Evolutionary conservation across 2,888 invertebrate genomes (phyloP), one percentile per base, ranked within the genome.

Genomic region (Magallana nippona): DNA sequence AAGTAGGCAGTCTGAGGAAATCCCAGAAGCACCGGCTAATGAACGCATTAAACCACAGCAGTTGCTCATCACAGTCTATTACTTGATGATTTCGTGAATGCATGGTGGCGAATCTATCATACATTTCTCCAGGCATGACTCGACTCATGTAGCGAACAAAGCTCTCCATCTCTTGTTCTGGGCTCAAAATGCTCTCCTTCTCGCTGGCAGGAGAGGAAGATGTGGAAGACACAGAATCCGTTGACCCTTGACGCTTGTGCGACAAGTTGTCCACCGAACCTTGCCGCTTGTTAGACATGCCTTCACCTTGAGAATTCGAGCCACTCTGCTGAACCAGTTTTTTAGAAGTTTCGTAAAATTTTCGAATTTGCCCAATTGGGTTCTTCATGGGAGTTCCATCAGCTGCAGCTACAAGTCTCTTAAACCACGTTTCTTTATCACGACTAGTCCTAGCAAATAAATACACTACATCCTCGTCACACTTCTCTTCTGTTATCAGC

Each of bases 401-500:
- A 1, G 92, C 86, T 5, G 94, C 94, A 22, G 92, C 91, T 60
- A 90, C 83, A 58, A 95, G 91, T 79, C 94, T 88, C 88, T 94
- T 93, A 89, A 95, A 98, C 98, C 98, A 98, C 91, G 97, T 97
- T 94, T 98, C 98, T 94, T 98, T 98, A 91, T 98, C 97, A 82
- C 98, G 95, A 89, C 97, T 97, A n/a, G 97, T 97, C 85, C 98
- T 95, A 3, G 97, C 96, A 94, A 97, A 97, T 84, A 96, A 93
- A 92, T 95, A 96, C 85, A 96, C 86, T n/a, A 92, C 82, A 62
- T 87, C 88, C 22, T 88, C 83, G 27, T 90, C 91, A 89, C 92
- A 92, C 77, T 88, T 89, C 56, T 92, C 90, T 60, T 92, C 90
- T 44, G 86, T 87, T 1, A 91, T 84, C 10, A 92, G 62, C 84